Evolutionary conservation across 2,888 invertebrate genomes (phyloP), one percentile per base, ranked within the genome.

Genomic region (Gastracanthus pulcherrimus): DNA sequence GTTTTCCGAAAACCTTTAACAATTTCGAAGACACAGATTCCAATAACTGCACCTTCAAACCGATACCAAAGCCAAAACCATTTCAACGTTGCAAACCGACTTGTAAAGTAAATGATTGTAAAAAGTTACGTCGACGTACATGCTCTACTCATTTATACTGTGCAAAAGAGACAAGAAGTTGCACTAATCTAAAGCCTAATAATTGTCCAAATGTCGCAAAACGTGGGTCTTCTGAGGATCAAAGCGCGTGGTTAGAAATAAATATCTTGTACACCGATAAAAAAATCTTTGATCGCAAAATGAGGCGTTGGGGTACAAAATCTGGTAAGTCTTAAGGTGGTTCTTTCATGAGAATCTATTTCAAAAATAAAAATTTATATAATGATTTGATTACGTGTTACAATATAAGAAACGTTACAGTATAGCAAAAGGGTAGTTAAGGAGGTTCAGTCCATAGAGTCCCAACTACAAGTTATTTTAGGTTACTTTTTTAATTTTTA

Each of bases 1-100:
- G 86, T 77, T 86, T 84, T 79, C 85, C 86, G 51, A 85, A 81
- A 71, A 62, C 81, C 41, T 80, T 82, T 16, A 78, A 84, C 60
- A 82, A 81, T 36, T 76, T 83, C 45, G 80, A 82, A 36, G 82
- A 83, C 41, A 70, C 80, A 4, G 84, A 84, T 38, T 86, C 83
- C 29, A 77, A 79, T 26, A 70, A 76, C 38, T 82, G 78, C 66
- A 7, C 76, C 3, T 76, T 76, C 31, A 31, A 41, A 29, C 62
- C 62, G 13, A 38, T 23, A 16, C 19, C 62, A 9, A 62, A 62
- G 11, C 31, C 62, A n/a, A 31, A 36, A n/a, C 29, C 55, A 19
- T 55, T n/a, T 11, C 11, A 23, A 7, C 7, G 5, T 11, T 23
- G 26, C 6, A 55, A 55, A 13, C 55, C 23, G 23, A 16, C 29